Evolutionary conservation across 2,797 vertebrate species (phyloP).

Genomic region (Melanotaenia nigrans): DNA sequence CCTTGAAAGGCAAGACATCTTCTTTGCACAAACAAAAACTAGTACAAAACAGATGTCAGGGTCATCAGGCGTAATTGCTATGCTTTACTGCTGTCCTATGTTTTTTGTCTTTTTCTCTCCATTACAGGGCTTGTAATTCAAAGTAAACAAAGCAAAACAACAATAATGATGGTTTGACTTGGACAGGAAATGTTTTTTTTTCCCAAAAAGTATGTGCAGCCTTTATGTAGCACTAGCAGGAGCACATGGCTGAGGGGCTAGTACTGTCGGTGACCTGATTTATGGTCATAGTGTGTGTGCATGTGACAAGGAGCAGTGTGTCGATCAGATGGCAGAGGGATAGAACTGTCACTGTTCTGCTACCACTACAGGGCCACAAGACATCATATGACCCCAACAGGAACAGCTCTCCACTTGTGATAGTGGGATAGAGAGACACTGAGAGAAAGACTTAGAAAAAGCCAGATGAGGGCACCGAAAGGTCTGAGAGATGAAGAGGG

Average conservation of each 20-base stretch:
- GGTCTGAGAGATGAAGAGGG: constrained; percentile 61
- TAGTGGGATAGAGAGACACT: constrained; percentile 43
- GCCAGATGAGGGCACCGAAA: constrained; percentile 62
- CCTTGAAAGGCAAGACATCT: constrained; percentile 51
- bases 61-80: constrained; percentile 56
- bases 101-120: constrained; percentile 16
- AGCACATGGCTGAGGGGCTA: constrained; percentile 70
- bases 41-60: constrained; percentile 35
- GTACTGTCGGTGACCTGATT: constrained; percentile 67
- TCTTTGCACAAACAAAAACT: constrained; percentile 47
- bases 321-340: constrained; percentile 85
- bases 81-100: constrained; percentile 33
- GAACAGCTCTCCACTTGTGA: constrained; percentile 85
- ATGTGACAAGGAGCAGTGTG: constrained; percentile 86
- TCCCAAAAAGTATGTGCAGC: constrained; percentile 22
- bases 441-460: constrained; percentile 31
- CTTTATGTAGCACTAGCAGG: constrained; percentile 49
- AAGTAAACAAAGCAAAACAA: constrained; percentile 32
- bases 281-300: constrained; percentile 38
- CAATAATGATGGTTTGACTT: constrained; percentile 16
- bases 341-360: constrained; percentile 95
- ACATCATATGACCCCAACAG: constrained; percentile 91
- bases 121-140: constrained; percentile 9
- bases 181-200: constrained; percentile 32
- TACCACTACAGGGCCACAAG: constrained; percentile 87